Evolutionary conservation across 2,113 vertebrate species (phyloP).

Genomic region (Ctenodactylus gundi): DNA sequence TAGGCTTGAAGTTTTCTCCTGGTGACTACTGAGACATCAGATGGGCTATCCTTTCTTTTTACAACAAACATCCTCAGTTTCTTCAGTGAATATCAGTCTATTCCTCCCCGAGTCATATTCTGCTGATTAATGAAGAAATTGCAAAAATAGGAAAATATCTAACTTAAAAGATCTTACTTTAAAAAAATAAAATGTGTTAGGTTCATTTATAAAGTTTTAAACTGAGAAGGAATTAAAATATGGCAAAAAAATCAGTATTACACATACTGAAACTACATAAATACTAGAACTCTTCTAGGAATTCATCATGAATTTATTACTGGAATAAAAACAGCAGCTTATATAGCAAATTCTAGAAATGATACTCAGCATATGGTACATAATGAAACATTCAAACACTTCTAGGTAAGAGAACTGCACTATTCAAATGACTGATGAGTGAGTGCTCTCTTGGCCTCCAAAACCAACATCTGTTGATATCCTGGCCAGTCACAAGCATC

Average conservation of each 20-base stretch:
- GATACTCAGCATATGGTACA: neutral
- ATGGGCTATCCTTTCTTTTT: neutral
- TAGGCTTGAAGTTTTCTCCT: neutral
- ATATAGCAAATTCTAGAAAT: neutral
- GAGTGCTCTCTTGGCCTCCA: neutral
- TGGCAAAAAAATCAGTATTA: neutral
- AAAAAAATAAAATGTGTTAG: constrained; percentile 17
- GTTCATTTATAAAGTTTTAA: constrained; percentile 26
- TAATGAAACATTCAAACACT: constrained; percentile 32
- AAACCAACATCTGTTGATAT: constrained; percentile 15
- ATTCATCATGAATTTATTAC: constrained; percentile 37
- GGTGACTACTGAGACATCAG: neutral
- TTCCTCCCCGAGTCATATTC: neutral
- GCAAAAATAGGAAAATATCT: neutral
- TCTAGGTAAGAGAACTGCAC: neutral
- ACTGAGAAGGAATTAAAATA: constrained; percentile 12
- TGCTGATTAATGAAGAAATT: constrained; percentile 43
- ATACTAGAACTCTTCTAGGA: neutral
- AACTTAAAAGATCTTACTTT: neutral
- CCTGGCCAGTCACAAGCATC: neutral
- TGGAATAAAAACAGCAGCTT: constrained; percentile 39
- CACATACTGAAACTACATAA: neutral
- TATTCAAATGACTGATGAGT: constrained; percentile 23
- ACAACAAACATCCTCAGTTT: constrained; percentile 35
- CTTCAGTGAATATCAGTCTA: constrained; percentile 25